These are phyloP conservation scores for Oplegnathus fasciatus DNA, from an alignment of 2,113 vertebrate genomes.

Conservation along the genomic window DNA sequence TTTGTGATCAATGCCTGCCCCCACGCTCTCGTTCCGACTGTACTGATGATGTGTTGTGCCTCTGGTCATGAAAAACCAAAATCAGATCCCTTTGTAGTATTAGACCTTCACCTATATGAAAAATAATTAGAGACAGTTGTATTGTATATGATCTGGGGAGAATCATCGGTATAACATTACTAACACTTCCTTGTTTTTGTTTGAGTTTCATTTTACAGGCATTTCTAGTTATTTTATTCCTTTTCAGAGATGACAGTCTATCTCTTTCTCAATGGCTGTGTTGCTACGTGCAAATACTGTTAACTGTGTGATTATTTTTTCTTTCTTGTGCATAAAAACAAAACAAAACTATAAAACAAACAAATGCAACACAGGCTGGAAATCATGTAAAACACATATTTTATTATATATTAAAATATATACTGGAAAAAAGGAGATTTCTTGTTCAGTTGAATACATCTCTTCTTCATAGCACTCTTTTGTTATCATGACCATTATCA, in stretches of 20 bases:
- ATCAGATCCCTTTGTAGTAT: background rate
- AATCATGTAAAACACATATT: background rate
- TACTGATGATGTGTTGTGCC: constrained; percentile 18
- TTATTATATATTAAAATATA: background rate
- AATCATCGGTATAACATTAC: background rate
- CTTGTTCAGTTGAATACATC: background rate
- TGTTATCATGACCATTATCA: background rate
- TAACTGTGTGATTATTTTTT: constrained; percentile 12
- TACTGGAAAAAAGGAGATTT: background rate
- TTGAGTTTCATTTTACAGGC: background rate
- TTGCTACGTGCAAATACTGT: background rate
- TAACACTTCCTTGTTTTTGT: background rate
- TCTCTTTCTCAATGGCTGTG: constrained; percentile 1
- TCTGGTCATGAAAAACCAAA: background rate
- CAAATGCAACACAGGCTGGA: background rate
- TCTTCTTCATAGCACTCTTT: background rate
- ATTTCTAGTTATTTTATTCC: background rate
- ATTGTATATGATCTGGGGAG: background rate
- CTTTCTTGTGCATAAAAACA: constrained; percentile 1
- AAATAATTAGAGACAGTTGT: background rate
- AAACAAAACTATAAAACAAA: background rate
- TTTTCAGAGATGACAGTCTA: background rate
- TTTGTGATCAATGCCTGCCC: background rate
- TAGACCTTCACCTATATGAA: background rate
- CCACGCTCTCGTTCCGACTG: background rate